Base-by-base conservation (phyloP, 2,113 vertebrate genomes). In the Piprites chloris region DNA sequence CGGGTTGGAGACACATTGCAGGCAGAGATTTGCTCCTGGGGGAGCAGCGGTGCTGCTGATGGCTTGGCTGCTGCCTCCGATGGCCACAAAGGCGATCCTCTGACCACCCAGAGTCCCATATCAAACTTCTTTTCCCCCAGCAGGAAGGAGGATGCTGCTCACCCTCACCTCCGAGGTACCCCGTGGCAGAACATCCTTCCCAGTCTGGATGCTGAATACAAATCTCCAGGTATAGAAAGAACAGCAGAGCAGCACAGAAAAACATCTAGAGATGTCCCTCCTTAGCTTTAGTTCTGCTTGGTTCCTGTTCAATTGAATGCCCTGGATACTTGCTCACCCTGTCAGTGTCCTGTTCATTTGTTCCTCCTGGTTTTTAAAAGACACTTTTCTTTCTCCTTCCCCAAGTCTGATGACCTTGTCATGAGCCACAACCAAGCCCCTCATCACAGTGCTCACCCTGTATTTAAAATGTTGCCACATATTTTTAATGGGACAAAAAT, bases 381-480 rank as follows among this genome's bases (percentile, higher is more conserved):
- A 53, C 46, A 10, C 5, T 93, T 90, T 55, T 88, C 37, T 79
- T 18, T 90, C 39, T 93, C 33, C 67, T 42, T 87, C 58, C 35
- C 11, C 13, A 80, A 15, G 12, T 55, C 4, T 52, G 67, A 88
- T 88, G 85, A 93, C 61, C 14, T 74, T 0, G 1, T 44, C 3
- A 24, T 72, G 83, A 93, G 39, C 72, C 83, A 90, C 33, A 65
- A 47, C 55, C 76, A 65, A 92, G 47, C 33, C 75, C 63, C 79
- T 95, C 69, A 35, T 50, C 12, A 32, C 18, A 44, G 9, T 9
- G 10, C 62, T 94, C 72, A 73, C 52, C 79, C 68, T 52, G 2
- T 88, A 71, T 83, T 95, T 97, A 93, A 96, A 93, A 78, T 27
- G 32, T 94, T 88, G 65, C 79, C 47, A 41, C 90, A 78, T 59